Evolutionary conservation across 2,888 invertebrate genomes (phyloP).

Genomic region (Dynastes hyllus): DNA sequence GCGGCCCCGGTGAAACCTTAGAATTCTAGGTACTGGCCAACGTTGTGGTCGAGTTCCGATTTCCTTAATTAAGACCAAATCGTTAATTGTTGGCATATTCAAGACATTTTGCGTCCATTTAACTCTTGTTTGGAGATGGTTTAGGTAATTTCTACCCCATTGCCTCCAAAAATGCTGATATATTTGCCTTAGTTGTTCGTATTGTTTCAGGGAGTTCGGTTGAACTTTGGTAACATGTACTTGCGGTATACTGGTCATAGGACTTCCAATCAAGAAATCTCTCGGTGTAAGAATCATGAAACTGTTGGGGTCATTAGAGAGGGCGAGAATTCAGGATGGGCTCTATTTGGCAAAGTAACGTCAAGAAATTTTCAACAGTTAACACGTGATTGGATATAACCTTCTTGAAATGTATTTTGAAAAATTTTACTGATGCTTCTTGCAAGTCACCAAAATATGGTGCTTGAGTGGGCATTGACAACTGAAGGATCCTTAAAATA

Average conservation of each 20-base stretch:
- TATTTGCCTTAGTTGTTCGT: constrained; percentile 57
- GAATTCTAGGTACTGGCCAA: constrained; percentile 35
- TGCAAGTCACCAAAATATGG: too few species aligned
- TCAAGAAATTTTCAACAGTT: constrained; percentile 32
- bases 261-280: constrained; percentile 60
- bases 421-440: too few species aligned
- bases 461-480: too few species aligned
- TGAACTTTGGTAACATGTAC: constrained; percentile 51
- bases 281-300: constrained; percentile 58
- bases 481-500: too few species aligned
- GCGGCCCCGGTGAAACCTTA: not conserved
- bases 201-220: constrained; percentile 52
- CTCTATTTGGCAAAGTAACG: constrained; percentile 59
- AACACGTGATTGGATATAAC: constrained; percentile 6
- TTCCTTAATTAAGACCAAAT: constrained; percentile 33
- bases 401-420: not conserved
- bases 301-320: constrained; percentile 60
- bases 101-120: constrained; percentile 51
- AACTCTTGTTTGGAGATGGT: not conserved
- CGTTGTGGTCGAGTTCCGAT: constrained; percentile 32
- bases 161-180: constrained; percentile 58
- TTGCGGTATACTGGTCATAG: constrained; percentile 56
- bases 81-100: constrained; percentile 4
- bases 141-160: constrained; percentile 59
- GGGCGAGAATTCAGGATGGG: constrained; percentile 62